Evolutionary conservation across 2,888 invertebrate species (phyloP), one percentile per base, ranked within the genome.

Genomic region (Lepetodrilus schrolli): DNA sequence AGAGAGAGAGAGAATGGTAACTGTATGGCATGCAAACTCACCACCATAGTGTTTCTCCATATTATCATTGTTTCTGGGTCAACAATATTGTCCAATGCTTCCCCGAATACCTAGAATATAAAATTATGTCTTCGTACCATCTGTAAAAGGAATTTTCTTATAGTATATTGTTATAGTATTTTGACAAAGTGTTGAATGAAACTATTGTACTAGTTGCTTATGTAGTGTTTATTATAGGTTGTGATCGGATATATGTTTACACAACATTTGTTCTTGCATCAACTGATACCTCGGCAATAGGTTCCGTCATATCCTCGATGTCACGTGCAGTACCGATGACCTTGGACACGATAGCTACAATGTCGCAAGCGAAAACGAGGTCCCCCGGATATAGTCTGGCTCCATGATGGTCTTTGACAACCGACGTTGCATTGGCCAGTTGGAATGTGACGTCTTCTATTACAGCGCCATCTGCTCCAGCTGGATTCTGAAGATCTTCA

Each of bases 341-440:
- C 0, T 73, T 72, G 2, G 84, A 80, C n/a, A 86, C 70, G 0
- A 76, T 78, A 4, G 70, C 69, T 36, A 85, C 73, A 1, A 83
- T 78, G 7, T 76, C 75, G 1, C 81, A 75, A 2, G 83, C 81
- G 21, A 74, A 78, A 8, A 76, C 71, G 4, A 86, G 75, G 74
- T 86, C 86, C 0, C 86, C 86, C 0, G 86, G 84, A 48, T 81
- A 84, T 3, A 86, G 51, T 3, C 58, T 38, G 7, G 48, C 36
- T 49, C 68, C 70, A 1, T 38, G 49, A 17, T 36, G 13, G 23
- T 70, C 37, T 34, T 51, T 58, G 43, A 71, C 70, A 1, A 36
- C 48, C 4, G 73, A 69, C 5, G 77, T 78, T 8, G 75, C 77
- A 36, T 72, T 66, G n/a, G 65, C 76, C 1, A 82, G 72, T 2